These are phyloP conservation scores for Gastrophryne carolinensis DNA, from an alignment of 2,797 vertebrate species.

Conservation along the genomic window DNA sequence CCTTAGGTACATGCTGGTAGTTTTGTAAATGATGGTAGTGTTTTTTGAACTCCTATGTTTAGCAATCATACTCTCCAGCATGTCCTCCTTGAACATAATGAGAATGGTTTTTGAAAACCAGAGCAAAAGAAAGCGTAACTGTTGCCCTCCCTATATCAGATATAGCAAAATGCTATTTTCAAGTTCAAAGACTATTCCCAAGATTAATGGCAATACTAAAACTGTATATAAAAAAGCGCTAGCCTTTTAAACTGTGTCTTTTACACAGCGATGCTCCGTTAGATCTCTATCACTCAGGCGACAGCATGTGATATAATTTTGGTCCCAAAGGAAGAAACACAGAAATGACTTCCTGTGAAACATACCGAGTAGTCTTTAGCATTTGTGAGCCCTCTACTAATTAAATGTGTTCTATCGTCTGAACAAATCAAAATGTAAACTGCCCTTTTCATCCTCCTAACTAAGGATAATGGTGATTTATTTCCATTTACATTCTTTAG, in stretches of 20 bases:
- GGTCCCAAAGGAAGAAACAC: constrained; percentile 27
- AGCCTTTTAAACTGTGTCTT: not conserved
- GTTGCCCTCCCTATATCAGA: not conserved
- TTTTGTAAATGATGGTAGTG: too few species aligned
- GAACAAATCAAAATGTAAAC: constrained; percentile 19
- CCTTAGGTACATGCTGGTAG: too few species aligned
- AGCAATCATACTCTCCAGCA: not conserved
- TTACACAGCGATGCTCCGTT: constrained; percentile 1
- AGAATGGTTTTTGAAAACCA: not conserved
- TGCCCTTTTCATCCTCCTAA: constrained; percentile 18
- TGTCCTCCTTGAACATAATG: too few species aligned
- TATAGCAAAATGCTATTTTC: not conserved
- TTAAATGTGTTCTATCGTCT: constrained; percentile 14
- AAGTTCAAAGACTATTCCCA: not conserved
- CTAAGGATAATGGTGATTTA: constrained; percentile 13
- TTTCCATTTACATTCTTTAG: constrained; percentile 17
- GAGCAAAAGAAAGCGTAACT: not conserved
- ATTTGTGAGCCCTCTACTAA: constrained; percentile 17
- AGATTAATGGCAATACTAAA: not conserved
- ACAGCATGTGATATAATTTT: not conserved
- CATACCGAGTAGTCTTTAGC: constrained; percentile 3
- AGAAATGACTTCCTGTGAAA: constrained; percentile 25
- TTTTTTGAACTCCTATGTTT: not conserved
- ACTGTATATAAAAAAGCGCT: not conserved
- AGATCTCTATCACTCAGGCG: constrained; percentile 1